Conservation (phyloP, 2,113 vertebrate species). For the Rallus limicola region DNA sequence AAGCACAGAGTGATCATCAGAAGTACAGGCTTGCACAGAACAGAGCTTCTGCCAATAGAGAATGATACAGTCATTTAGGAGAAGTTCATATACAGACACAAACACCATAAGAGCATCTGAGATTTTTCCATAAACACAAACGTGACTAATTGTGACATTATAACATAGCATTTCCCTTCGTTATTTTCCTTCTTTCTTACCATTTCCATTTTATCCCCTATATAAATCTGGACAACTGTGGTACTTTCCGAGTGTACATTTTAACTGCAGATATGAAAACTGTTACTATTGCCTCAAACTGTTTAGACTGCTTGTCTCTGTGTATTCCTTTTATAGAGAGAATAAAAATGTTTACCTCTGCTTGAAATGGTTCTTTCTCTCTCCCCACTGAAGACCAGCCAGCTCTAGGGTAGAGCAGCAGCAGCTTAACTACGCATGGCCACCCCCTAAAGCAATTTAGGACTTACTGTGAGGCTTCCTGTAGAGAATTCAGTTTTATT, state of each 20-base stretch:
- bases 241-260: background rate
- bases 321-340: conserved; percentile 62
- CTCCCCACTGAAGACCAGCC: background rate
- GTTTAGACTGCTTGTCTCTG: conserved; percentile 45
- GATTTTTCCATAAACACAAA: conserved; percentile 12
- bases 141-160: background rate
- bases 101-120: background rate
- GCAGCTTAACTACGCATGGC: background rate
- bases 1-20: background rate
- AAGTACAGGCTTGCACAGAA: background rate
- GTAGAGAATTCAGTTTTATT: background rate
- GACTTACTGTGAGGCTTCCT: background rate
- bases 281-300: conserved; percentile 2
- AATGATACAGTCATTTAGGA: background rate
- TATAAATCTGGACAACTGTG: conserved; percentile 8
- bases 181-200: background rate
- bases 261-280: conserved; percentile 24
- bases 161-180: accelerated
- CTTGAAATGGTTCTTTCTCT: background rate
- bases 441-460: background rate
- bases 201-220: background rate
- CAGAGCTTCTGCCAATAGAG: background rate
- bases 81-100: background rate
- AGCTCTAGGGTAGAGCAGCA: background rate
- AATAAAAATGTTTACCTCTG: conserved; percentile 46